A percentile compares a stretch with the other conserved stretches of the same genome.
Evolutionary conservation across 2,113 vertebrate species (phyloP).

Genomic region (Gambusia affinis): DNA sequence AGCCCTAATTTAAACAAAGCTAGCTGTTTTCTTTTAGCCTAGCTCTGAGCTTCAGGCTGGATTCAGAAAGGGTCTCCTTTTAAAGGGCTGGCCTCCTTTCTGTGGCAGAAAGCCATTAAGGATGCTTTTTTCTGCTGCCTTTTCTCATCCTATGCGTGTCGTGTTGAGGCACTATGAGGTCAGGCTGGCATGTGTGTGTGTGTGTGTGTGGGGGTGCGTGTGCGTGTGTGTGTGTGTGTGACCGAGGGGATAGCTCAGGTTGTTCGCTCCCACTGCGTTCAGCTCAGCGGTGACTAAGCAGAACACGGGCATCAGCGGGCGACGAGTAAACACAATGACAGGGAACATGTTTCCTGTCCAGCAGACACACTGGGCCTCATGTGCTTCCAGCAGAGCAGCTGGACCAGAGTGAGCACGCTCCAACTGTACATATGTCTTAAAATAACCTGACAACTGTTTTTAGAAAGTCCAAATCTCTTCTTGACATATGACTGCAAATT

Average conservation of each 20-base stretch:
- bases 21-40: constrained; percentile 22
- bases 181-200: background rate
- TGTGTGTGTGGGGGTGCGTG: background rate
- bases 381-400: constrained; percentile 13
- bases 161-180: constrained; percentile 12
- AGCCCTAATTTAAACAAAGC: background rate
- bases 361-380: constrained; percentile 14
- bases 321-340: constrained; percentile 45
- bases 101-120: constrained; percentile 36
- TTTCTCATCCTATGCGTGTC: constrained; percentile 15
- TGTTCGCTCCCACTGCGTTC: constrained; percentile 26
- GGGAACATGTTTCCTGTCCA: constrained; percentile 33
- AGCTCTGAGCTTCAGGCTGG: constrained; percentile 42
- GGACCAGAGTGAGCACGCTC: constrained; percentile 11
- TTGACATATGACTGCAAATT: constrained; percentile 15
- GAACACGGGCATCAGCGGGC: constrained; percentile 35
- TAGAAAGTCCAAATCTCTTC: constrained; percentile 7
- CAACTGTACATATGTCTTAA: constrained; percentile 18
- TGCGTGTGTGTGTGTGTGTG: constrained; percentile 1
- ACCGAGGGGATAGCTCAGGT: constrained; percentile 3
- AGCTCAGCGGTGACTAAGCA: constrained; percentile 53
- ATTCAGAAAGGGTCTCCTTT: constrained; percentile 45
- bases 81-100: constrained; percentile 27
- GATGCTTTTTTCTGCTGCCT: constrained; percentile 24
- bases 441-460: constrained; percentile 11